These are phyloP conservation scores for Mycetomoellerius zeteki DNA, from an alignment of 1,140 invertebrate genomes.

Conservation along the genomic window DNA sequence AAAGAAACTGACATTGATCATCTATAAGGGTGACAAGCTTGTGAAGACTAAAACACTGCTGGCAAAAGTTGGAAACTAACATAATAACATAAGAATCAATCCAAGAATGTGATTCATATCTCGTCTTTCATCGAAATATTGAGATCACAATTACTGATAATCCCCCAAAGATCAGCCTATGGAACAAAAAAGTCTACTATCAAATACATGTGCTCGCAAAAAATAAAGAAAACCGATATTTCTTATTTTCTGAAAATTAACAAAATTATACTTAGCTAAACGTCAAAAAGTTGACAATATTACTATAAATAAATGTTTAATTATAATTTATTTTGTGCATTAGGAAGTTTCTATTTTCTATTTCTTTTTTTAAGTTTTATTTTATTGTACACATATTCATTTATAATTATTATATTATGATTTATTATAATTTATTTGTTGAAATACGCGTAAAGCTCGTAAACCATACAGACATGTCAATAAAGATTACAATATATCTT, in stretches of 20 bases:
- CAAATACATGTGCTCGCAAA: not conserved
- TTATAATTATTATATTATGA: not conserved
- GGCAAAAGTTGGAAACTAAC: not conserved
- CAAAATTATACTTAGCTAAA: not conserved
- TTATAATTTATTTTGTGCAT: constrained; percentile 12
- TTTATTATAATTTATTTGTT: not conserved
- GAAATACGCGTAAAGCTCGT: not conserved
- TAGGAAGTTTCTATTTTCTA: not conserved
- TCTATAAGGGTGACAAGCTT: not conserved
- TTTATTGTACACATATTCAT: not conserved
- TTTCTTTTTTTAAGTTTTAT: not conserved
- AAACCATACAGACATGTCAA: not conserved
- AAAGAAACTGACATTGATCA: not conserved
- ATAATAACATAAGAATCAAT: constrained; percentile 2
- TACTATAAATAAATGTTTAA: not conserved
- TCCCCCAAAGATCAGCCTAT: not conserved
- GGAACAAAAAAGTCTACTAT: not conserved
- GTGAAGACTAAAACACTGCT: not conserved
- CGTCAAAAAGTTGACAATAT: not conserved
- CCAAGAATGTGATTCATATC: not conserved
- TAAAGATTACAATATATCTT: not conserved
- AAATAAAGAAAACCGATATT: not conserved
- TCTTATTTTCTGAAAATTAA: not conserved
- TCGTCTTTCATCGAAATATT: constrained; percentile 21
- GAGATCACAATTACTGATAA: not conserved